Conservation (phyloP, 2,797 vertebrate species). For the Carapus acus region DNA sequence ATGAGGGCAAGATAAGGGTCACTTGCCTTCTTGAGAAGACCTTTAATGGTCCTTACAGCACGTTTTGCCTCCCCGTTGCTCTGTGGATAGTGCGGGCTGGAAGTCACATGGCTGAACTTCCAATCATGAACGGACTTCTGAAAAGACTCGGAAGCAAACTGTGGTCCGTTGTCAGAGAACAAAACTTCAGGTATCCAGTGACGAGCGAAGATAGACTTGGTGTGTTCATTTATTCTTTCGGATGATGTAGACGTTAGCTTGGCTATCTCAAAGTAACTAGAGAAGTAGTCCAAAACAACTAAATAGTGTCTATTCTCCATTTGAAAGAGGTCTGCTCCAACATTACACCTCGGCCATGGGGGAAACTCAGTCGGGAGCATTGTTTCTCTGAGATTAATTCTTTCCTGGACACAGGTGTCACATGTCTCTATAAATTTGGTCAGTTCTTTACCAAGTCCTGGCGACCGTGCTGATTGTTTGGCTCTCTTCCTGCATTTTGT, state of each 20-base stretch:
- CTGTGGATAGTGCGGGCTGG: neutral
- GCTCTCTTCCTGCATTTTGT: neutral
- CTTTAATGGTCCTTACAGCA: neutral
- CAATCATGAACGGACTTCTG: neutral
- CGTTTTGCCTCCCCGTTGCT: neutral
- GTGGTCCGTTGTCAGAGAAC: neutral
- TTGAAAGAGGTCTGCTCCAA: neutral
- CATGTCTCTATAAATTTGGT: neutral
- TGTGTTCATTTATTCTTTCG: neutral
- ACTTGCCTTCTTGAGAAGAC: neutral
- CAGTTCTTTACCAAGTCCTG: neutral
- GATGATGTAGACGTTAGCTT: neutral
- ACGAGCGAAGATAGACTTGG: neutral
- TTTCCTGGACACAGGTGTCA: conserved; percentile 5
- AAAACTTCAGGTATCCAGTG: neutral
- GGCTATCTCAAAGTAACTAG: neutral
- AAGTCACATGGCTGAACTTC: neutral
- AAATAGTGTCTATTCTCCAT: neutral
- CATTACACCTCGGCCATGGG: neutral
- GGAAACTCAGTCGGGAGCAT: neutral
- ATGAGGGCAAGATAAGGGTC: neutral
- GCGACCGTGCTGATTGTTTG: neutral
- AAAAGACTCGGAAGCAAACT: neutral
- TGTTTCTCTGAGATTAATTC: neutral
- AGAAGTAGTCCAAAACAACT: neutral